These are phyloP conservation scores for Danio kyathit DNA, from an alignment of 2,797 vertebrate species.

Conservation along the genomic window DNA sequence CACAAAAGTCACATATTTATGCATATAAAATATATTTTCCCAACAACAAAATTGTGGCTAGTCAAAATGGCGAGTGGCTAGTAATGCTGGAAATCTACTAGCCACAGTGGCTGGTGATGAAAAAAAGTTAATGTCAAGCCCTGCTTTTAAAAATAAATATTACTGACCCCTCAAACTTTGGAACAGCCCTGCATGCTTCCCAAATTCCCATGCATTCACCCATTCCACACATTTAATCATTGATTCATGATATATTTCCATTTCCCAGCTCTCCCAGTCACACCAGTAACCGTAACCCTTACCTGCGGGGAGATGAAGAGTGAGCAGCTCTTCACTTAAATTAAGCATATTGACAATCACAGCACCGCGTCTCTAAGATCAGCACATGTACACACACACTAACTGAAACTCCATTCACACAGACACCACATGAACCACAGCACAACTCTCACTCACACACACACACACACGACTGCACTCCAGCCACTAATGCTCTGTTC, in stretches of 20 bases:
- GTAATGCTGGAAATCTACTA: no score
- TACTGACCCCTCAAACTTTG: not conserved
- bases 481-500: not conserved
- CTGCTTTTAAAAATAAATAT: not conserved
- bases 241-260: not conserved
- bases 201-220: not conserved
- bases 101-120: no score
- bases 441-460: not conserved
- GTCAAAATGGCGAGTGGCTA: no score
- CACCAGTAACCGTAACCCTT: not conserved
- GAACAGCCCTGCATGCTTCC: not conserved
- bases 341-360: conserved; percentile 20
- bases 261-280: not conserved
- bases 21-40: no score
- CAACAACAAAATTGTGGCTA: no score
- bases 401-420: conserved; percentile 1
- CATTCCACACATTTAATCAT: not conserved
- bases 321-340: not conserved
- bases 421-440: not conserved
- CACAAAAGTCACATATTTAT: no score
- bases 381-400: not conserved
- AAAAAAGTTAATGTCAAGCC: no score
- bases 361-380: not conserved
- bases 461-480: not conserved
- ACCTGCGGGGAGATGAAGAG: not conserved